Conservation (phyloP, 2,888 invertebrate genomes). For the Tanytarsus gracilentus region DNA sequence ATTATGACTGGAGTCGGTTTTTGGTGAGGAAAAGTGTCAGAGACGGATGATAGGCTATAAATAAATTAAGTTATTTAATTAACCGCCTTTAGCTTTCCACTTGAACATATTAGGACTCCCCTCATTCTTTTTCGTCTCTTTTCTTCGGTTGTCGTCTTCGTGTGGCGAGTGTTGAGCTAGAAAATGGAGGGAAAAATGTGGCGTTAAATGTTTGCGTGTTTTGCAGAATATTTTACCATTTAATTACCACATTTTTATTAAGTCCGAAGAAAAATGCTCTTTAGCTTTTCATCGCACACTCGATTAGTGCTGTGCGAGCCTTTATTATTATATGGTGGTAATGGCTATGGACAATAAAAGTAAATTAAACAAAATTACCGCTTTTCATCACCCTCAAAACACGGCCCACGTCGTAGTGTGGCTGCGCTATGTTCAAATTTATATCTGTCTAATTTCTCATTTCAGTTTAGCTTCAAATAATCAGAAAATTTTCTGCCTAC, state of each 20-base stretch:
- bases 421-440: too few species aligned
- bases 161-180: background rate
- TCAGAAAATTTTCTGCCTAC: background rate
- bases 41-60: conserved; percentile 19
- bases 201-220: conserved; percentile 19
- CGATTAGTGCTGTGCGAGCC: conserved; percentile 5
- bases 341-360: too few species aligned
- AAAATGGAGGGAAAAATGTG: background rate
- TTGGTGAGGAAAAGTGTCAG: conserved; percentile 10
- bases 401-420: too few species aligned
- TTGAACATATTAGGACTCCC: background rate
- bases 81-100: background rate
- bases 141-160: background rate
- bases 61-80: conserved; percentile 29
- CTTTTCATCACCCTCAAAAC: too few species aligned
- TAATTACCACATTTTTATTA: conserved; percentile 9
- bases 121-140: conserved; percentile 4
- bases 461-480: background rate
- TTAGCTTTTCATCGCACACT: conserved; percentile 1
- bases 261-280: background rate
- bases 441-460: too few species aligned
- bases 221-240: conserved; percentile 22
- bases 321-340: too few species aligned
- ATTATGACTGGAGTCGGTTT: conserved; percentile 6
- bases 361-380: too few species aligned